These are phyloP conservation scores for Sebastes goodei DNA, from an alignment of 2,797 vertebrate species.

Conservation along the genomic window DNA sequence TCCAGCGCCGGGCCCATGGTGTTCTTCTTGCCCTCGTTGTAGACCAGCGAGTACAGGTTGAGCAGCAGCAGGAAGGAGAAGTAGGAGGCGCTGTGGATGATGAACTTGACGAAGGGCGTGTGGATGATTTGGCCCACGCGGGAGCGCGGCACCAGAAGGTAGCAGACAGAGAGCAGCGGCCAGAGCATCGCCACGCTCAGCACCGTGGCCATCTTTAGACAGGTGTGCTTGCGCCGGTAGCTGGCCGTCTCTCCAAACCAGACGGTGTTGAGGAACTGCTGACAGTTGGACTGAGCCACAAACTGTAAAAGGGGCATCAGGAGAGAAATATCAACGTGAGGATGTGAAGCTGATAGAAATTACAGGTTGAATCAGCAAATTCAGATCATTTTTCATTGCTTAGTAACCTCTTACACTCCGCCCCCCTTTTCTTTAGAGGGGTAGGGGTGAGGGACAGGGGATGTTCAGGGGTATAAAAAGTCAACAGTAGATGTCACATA, in stretches of 20 bases:
- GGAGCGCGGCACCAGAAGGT: conserved; percentile 94
- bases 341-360: neutral
- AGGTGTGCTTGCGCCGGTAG: conserved; percentile 96
- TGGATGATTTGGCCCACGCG: conserved; percentile 96
- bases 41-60: conserved; percentile 96
- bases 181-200: conserved; percentile 92
- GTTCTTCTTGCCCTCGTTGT: conserved; percentile 95
- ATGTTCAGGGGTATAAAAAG: too few relatives aligned
- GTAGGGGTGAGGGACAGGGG: too few relatives aligned
- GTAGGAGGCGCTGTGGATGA: conserved; percentile 98
- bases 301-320: conserved; percentile 81
- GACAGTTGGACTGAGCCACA: conserved; percentile 98
- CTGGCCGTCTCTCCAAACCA: conserved; percentile 99
- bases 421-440: too few relatives aligned
- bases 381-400: neutral
- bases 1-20: conserved; percentile 94
- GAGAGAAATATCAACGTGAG: neutral
- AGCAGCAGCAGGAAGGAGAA: conserved; percentile 95
- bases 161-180: conserved; percentile 96
- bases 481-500: too few relatives aligned
- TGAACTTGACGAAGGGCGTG: conserved; percentile 98
- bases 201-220: conserved; percentile 95
- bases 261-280: conserved; percentile 98
- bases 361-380: neutral
- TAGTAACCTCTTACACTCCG: too few relatives aligned